Base-by-base conservation (phyloP, 1,140 invertebrate species). In the Semibalanus balanoides region DNA sequence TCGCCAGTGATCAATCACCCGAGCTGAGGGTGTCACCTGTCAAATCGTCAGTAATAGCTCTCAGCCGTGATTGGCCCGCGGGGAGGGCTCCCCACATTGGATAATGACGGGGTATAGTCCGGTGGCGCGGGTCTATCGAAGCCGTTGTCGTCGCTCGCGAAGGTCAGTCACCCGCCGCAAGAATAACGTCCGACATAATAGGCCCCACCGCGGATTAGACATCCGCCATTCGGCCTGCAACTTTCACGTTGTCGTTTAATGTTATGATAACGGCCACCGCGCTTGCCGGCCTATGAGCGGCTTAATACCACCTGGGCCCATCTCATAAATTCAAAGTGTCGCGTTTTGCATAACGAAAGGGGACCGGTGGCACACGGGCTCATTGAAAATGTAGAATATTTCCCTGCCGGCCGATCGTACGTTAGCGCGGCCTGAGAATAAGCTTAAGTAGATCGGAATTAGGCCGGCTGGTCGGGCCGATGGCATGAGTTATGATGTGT, bases 321-420 rank as follows among this genome's bases (percentile, higher is more conserved):
- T 64, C 51, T 64, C 51, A 64, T 64, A 64, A 64, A 64, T 64
- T 64, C 51, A 64, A 64, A 64, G 51, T 64, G 51, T 64, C 51
- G 51, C 51, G 51, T 64, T 64, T 64, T 64, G 51, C 51, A 64
- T 64, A 64, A 64, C 51, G 51, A 64, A 64, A 64, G 22, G 51
- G 51, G 22, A 1, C 51, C 51, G 51, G 51, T 64, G 22, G 51
- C 51, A 64, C 51, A 64, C 51, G 51, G 51, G 51, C 51, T 64
- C 51, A 64, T 64, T 25, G 51, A 64, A 25, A 64, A 64, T 64
- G 51, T 64, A 64, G 51, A 64, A 64, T 64, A 64, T 64, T 64
- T 64, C 51, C 14, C 11, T 14, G 51, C 51, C 51, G 11, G 51
- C 14, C 51, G 51, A 64, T 64, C 51, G 51, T 64, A 64, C 51